Base-by-base conservation (phyloP, 1,140 invertebrate genomes). In the Eubasilissa regina region DNA sequence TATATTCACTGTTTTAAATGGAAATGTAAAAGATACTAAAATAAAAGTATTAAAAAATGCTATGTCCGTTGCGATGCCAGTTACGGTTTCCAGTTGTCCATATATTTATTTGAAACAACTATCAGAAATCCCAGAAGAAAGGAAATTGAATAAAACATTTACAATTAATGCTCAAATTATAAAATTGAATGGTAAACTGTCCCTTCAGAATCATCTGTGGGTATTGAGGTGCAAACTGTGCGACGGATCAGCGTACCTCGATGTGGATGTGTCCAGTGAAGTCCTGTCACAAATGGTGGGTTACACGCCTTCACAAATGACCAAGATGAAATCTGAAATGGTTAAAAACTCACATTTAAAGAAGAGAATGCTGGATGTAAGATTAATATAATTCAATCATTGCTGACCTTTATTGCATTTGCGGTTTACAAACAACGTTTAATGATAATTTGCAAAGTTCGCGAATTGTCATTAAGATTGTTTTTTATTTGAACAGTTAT, bases 61-160 rank as follows among this genome's bases (percentile, higher is more conserved):
- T 7, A 72, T 17, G 51, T 51, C 60, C 10, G 19, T 35, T 13
- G 12, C 9, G n/a, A 9, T 19, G 4, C 84, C 84, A 48, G 75
- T 84, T 21, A 13, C 76, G 25, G 77, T 87, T 9, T 76, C 84
- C 15, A 15, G 84, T 0, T 85, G 86, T 79, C 87, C 87, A 0
- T 89, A 85, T 75, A 81, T 87, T 4, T 88, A 88, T 83, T 85
- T 89, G 45, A 88, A 88, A 80, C 87, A 88, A 75, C 86, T 89
- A 48, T 85, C 85, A 8, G 86, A 87, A 19, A 72, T 87, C 68
- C 80, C 68, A 53, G 84, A 86, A 0, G 74, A 19, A 19, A 77
- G 83, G 21, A 85, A 80, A 79, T n/a, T 47, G 4, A 84, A 85
- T 0, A 86, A 83, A 83, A 85, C 86, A 7, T 88, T 87, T 66